Percentiles rank a stretch among this genome's conserved stretches.
phyloP scores from a whole-genome alignment of 1,140 invertebrate species.

The Leptestheria dahalacensis region DNA sequence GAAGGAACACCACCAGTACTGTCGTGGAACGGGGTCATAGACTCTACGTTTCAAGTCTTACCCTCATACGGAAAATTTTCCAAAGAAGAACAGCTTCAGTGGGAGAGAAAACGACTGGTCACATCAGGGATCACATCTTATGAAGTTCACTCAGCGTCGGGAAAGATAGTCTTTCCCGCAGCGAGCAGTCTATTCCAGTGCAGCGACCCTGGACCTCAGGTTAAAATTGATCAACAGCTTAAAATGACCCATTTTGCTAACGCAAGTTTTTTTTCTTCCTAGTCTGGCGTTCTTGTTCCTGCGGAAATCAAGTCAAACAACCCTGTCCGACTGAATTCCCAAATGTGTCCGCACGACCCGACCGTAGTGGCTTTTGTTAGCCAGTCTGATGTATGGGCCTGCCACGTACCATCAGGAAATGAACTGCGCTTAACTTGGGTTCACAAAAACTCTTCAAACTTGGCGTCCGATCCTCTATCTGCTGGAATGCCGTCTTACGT shows the following conservation, averaged over 20 bases:
- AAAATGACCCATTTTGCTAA: background rate
- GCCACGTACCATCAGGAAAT: conserved; percentile 47
- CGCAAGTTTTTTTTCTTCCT: no score
- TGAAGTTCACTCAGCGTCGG: conserved; percentile 61
- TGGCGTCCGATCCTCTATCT: conserved; percentile 67
- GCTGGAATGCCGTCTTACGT: conserved; percentile 92
- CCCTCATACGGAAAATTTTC: conserved; percentile 41
- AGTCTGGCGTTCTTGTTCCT: background rate
- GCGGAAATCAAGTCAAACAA: conserved; percentile 9
- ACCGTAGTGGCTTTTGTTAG: conserved; percentile 80
- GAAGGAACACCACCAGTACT: conserved; percentile 28
- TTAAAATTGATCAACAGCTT: background rate
- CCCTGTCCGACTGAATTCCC: conserved; percentile 65
- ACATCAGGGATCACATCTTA: conserved; percentile 90
- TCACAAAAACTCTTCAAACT: conserved; percentile 44
- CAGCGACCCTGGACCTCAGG: conserved; percentile 41
- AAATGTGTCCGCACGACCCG: conserved; percentile 76
- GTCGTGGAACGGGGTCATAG: conserved; percentile 53
- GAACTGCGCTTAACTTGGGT: conserved; percentile 62
- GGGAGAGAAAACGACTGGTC: conserved; percentile 74
- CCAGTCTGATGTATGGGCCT: conserved; percentile 78
- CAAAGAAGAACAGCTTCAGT: conserved; percentile 73
- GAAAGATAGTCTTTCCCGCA: conserved; percentile 78
- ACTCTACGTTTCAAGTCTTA: conserved; percentile 50
- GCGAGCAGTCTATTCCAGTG: conserved; percentile 68